Evolutionary conservation across 2,888 invertebrate genomes (phyloP).

Genomic region (Seira ritae): DNA sequence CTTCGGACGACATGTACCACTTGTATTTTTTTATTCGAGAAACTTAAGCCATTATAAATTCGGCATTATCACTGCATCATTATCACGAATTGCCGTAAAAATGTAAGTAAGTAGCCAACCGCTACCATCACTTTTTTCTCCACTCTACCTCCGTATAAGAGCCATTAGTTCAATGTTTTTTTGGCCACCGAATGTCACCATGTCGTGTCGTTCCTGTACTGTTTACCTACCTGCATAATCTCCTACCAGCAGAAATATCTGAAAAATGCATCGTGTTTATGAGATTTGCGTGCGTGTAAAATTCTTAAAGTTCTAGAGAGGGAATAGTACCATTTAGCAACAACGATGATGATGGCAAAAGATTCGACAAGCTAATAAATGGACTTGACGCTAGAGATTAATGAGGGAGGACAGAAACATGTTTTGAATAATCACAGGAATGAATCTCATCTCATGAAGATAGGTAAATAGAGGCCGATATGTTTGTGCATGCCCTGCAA

Average conservation of each 20-base stretch:
- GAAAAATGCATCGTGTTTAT: too few relatives aligned
- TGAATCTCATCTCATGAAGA: constrained; percentile 51
- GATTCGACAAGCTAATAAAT: constrained; percentile 55
- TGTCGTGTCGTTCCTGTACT: constrained; percentile 5
- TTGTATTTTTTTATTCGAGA: neutral
- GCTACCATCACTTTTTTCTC: constrained; percentile 53
- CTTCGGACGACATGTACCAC: constrained; percentile 35
- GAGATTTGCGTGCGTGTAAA: constrained; percentile 8
- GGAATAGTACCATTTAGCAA: neutral
- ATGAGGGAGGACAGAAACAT: constrained; percentile 58
- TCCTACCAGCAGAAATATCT: too few relatives aligned
- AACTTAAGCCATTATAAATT: neutral
- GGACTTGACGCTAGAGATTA: constrained; percentile 58
- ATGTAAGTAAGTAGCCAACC: constrained; percentile 52
- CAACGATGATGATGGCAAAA: constrained; percentile 53
- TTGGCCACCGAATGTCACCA: constrained; percentile 49
- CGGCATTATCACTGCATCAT: too few relatives aligned
- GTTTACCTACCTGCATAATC: neutral
- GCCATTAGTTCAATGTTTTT: constrained; percentile 42
- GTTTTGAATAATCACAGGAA: constrained; percentile 57
- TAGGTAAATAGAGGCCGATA: constrained; percentile 55
- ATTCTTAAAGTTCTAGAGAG: too few relatives aligned
- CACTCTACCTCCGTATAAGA: too few relatives aligned
- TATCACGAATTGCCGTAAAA: constrained; percentile 28
- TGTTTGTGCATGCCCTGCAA: constrained; percentile 41